Evolutionary conservation across 1,140 invertebrate genomes (phyloP), one percentile per base, ranked within the genome.

Genomic region (Choristoneura fumiferana): DNA sequence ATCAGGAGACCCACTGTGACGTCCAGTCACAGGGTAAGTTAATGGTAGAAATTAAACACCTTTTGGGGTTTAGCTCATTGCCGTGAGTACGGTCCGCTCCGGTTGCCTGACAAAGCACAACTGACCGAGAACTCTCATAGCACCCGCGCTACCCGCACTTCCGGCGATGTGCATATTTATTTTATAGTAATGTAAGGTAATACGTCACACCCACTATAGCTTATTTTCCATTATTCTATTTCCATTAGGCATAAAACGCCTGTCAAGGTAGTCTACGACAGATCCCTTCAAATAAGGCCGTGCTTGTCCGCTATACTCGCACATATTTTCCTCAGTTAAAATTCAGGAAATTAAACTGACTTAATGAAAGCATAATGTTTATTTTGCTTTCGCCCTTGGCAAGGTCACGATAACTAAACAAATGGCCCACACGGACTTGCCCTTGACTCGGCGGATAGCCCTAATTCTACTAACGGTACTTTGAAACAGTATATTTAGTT

Each of bases 401-500:
- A 49, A 49, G 43, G 43, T 22, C 43, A 29, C 43, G 43, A 49
- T 49, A 13, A 17, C 43, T 12, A 12, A 12, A 13, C 18, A 22
- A 49, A 49, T 49, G 43, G 22, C 22, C 22, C 22, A 29, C 22
- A 29, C 22, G 22, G 22, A 49, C 4, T 22, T 8, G 43, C 17
- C 43, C 43, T 49, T 49, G 43, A 49, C 43, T 49, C 29, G 43
- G 4, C 22, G 2, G 17, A 9, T 15, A 13, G 18, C 18, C 43
- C 43, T 49, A 49, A 49, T 49, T 22, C 29, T 29, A 10, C 18
- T n/a, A 45, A 45, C 18, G 43, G 6, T 12, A 37, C 22, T 29
- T 29, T 49, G 43, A 49, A 49, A 49, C 17, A 33, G 43, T 49
- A 49, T 49, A 49, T 49, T 49, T 49, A 49, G 22, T 49, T 49